Percentiles rank a stretch among this genome's conserved stretches.
These are phyloP conservation scores for Lucifuga dentata DNA, from an alignment of 2,113 vertebrate species.

Conservation along the genomic window DNA sequence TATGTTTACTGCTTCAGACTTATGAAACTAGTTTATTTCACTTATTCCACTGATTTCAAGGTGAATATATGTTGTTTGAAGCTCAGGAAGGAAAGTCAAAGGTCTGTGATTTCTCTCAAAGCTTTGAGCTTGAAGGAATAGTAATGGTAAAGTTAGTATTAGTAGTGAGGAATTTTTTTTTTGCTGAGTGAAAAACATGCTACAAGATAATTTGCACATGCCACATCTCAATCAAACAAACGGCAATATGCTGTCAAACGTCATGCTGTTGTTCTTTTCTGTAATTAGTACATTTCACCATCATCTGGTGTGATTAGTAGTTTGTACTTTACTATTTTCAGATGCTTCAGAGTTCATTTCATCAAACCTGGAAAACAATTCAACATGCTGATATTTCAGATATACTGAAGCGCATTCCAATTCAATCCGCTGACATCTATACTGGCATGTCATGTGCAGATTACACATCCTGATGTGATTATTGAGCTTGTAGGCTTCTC, in stretches of 20 bases:
- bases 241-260: conserved; percentile 12
- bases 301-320: conserved; percentile 31
- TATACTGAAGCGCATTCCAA: neutral
- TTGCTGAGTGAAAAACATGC: conserved; percentile 28
- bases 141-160: conserved; percentile 30
- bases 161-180: neutral
- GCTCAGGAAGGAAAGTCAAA: no score
- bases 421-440: neutral
- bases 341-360: conserved; percentile 40
- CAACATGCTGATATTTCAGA: conserved; percentile 36
- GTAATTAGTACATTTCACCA: conserved; percentile 31
- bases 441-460: neutral
- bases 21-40: no score
- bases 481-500: neutral
- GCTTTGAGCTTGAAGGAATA: neutral
- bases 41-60: no score
- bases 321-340: conserved; percentile 48
- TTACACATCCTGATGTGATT: neutral
- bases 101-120: conserved; percentile 3
- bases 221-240: conserved; percentile 23
- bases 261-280: conserved; percentile 38
- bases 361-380: conserved; percentile 58
- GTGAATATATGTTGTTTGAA: no score
- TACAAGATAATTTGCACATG: conserved; percentile 41
- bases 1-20: neutral